A percentile compares a stretch with the other conserved stretches of the same genome.
phyloP scores from a whole-genome alignment of 2,797 vertebrate species.

The Microhierax caerulescens region DNA sequence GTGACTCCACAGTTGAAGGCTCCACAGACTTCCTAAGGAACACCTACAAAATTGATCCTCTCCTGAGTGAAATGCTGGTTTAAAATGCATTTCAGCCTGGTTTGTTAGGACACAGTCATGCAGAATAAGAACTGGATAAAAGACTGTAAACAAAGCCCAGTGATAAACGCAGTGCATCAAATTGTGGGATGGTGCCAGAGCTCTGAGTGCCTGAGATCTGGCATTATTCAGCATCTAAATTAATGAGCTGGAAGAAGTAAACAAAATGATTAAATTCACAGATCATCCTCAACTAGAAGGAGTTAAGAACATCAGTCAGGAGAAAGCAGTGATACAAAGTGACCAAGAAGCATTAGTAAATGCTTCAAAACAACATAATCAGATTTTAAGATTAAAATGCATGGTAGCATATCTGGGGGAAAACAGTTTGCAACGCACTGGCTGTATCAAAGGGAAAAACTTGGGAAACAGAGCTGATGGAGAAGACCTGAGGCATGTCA shows the following conservation, averaged over 20 bases:
- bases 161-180: conserved; percentile 23
- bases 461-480: background rate
- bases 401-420: background rate
- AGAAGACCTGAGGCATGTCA: background rate
- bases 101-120: background rate
- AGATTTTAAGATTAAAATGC: conserved; percentile 40
- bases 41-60: background rate
- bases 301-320: conserved; percentile 66
- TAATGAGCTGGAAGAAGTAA: conserved; percentile 69
- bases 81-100: background rate
- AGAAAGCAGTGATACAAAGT: conserved; percentile 48
- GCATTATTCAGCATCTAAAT: conserved; percentile 70
- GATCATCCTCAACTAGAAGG: conserved; percentile 67
- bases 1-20: background rate
- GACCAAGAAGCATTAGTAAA: conserved; percentile 39
- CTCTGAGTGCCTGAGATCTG: conserved; percentile 51
- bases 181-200: conserved; percentile 18
- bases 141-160: background rate
- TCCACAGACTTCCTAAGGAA: background rate
- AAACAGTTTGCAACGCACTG: background rate
- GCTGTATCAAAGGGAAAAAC: background rate
- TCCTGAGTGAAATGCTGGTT: background rate
- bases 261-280: conserved; percentile 68
- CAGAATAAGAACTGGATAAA: background rate
- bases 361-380: background rate